These are phyloP conservation scores for Oncorhynchus keta DNA, from an alignment of 2,113 vertebrate genomes.

Conservation along the genomic window DNA sequence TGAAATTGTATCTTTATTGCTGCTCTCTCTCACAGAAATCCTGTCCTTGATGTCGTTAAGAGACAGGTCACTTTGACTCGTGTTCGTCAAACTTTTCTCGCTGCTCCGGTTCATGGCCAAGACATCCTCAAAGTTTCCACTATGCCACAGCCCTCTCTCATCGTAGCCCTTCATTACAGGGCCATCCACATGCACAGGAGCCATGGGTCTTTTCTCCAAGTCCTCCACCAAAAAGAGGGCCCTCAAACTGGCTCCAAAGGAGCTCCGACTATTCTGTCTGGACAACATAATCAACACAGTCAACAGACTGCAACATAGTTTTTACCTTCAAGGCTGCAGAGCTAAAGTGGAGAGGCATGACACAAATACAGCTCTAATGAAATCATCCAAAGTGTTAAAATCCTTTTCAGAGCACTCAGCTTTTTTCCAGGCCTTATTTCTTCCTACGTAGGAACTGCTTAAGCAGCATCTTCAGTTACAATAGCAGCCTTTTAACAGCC, in stretches of 20 bases:
- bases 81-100: constrained; percentile 9
- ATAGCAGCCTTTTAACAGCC: constrained; percentile 25
- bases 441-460: constrained; percentile 11
- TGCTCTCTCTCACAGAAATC: neutral
- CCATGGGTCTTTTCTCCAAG: constrained; percentile 15
- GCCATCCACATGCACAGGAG: constrained; percentile 8
- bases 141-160: constrained; percentile 5
- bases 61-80: constrained; percentile 11
- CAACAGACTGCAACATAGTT: constrained; percentile 26
- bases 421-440: too few relatives aligned
- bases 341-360: constrained; percentile 31
- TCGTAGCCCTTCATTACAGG: neutral
- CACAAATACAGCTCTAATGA: constrained; percentile 11
- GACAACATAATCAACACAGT: constrained; percentile 28
- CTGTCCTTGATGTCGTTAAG: constrained; percentile 11
- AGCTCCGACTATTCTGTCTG: constrained; percentile 17
- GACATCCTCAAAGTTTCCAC: neutral
- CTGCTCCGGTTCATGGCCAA: constrained; percentile 20
- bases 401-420: neutral
- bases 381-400: constrained; percentile 15
- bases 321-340: constrained; percentile 25
- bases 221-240: constrained; percentile 26
- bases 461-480: constrained; percentile 21
- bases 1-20: constrained; percentile 25
- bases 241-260: constrained; percentile 17